Base-by-base conservation (phyloP, 2,888 invertebrate species). In the Slavum lentiscoides region DNA sequence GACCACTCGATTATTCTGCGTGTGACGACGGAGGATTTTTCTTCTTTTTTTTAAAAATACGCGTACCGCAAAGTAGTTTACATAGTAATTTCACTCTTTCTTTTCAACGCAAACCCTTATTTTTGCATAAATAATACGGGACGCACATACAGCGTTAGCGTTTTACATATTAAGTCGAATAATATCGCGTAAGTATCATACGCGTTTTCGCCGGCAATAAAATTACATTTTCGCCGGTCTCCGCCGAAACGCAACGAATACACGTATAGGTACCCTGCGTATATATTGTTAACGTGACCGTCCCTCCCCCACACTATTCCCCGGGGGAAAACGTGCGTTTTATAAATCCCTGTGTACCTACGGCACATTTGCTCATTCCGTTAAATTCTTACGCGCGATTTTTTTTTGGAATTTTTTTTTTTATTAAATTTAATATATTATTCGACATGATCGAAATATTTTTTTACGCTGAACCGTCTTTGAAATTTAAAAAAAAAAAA, bases 111-210 rank as follows among this genome's bases (percentile, higher is more conserved):
- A 30, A 62, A 62, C 21, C 30, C 23, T 43, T 13, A 13, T 61
- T 62, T 62, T 62, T 62, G 62, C 62, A 62, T 62, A 62, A 62
- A 21, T 59, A 59, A n/a, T 21, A 59, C 9, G 59, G 59, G 59
- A 11, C n/a, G 59, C n/a, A 30, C 30, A n/a, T n/a, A 59, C 21
- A 21, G 21, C 21, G 21, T 9, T 43, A 43, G 43, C 6, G 21
- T 59, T 59, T n/a, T 59, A 59, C 59, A 21, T 59, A 43, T 43
- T 43, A 43, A 43, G 43, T 43, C 9, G 43, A 43, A 30, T 30
- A 43, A 43, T 43, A 59, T 59, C 15, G 30, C 62, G 62, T 13
- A 30, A 62, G 15, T 59, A 59, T 59, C n/a, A n/a, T 43, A 6
- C 21, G 21, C n/a, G 8, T 58, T 58, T 58, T 58, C 58, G 8